phyloP scores from a whole-genome alignment of 1,140 invertebrate genomes.

The Campoletis sonorensis region DNA sequence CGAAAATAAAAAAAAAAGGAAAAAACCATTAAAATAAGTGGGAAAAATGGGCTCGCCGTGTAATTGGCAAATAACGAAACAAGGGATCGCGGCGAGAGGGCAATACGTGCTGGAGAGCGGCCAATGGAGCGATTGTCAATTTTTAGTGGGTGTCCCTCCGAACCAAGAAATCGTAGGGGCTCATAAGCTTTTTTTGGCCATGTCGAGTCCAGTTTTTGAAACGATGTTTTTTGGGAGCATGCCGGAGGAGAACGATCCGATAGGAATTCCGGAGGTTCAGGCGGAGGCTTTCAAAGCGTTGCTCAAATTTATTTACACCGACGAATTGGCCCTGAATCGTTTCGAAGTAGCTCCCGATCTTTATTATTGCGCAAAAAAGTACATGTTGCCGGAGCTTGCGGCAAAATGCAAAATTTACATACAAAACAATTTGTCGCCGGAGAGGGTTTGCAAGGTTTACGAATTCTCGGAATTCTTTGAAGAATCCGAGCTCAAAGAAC shows the following conservation, averaged over 20 bases:
- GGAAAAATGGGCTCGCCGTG: too few species aligned
- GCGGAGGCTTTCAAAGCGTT: slow-evolving; percentile 89
- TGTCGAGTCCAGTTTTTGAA: slow-evolving; percentile 90
- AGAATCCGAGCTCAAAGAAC: slow-evolving; percentile 86
- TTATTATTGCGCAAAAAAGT: slow-evolving; percentile 92
- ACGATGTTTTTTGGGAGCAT: slow-evolving; percentile 87
- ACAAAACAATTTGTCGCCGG: slow-evolving; percentile 86
- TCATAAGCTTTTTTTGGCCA: slow-evolving; percentile 89
- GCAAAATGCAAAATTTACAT: slow-evolving; percentile 88
- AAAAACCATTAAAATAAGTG: too few species aligned
- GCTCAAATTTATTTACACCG: slow-evolving; percentile 89
- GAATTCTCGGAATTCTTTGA: slow-evolving; percentile 92
- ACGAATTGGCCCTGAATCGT: slow-evolving; percentile 85
- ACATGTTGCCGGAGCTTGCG: slow-evolving; percentile 89
- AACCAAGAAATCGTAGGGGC: slow-evolving; percentile 84
- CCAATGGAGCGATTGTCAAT: slow-evolving; percentile 88
- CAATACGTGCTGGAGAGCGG: slow-evolving; percentile 84
- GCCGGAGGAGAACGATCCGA: slow-evolving; percentile 84
- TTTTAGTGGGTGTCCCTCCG: slow-evolving; percentile 86
- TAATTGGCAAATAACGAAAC: slow-evolving; percentile 83
- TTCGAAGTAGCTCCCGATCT: slow-evolving; percentile 91
- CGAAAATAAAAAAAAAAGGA: too few species aligned
- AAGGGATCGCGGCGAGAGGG: slow-evolving; percentile 80
- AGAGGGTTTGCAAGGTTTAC: slow-evolving; percentile 89
- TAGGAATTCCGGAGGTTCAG: slow-evolving; percentile 88